phyloP scores from a whole-genome alignment of 2,797 vertebrate genomes.

The Geotrypetes seraphini region DNA sequence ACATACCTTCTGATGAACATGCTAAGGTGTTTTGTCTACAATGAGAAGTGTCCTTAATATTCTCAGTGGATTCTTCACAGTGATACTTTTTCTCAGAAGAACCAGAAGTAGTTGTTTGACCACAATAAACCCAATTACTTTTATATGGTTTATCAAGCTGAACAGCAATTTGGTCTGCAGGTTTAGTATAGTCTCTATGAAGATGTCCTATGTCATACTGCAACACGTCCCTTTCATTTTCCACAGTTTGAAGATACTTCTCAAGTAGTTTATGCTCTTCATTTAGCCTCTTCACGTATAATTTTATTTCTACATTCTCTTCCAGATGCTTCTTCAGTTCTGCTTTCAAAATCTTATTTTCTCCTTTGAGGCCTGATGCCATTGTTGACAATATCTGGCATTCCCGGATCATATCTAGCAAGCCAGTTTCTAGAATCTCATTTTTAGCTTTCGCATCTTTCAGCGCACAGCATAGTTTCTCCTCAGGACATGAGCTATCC shows the following conservation, averaged over 20 bases:
- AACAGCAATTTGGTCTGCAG: constrained; percentile 14
- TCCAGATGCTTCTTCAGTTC: constrained; percentile 32
- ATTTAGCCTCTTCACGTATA: constrained; percentile 16
- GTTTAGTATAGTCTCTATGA: constrained; percentile 26
- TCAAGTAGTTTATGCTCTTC: constrained; percentile 33
- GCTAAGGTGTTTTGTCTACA: no score
- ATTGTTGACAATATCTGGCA: constrained; percentile 24
- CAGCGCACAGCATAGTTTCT: constrained; percentile 26
- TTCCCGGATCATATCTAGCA: constrained; percentile 23
- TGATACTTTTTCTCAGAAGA: no score
- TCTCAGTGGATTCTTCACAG: no score
- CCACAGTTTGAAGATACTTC: constrained; percentile 29
- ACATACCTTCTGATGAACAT: no score
- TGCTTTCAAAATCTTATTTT: constrained; percentile 41
- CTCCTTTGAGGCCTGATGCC: constrained; percentile 24
- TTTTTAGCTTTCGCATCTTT: constrained; percentile 27
- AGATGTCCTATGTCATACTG: constrained; percentile 35
- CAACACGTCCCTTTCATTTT: constrained; percentile 38
- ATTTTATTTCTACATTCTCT: constrained; percentile 23
- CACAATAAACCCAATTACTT: no score
- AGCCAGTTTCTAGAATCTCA: constrained; percentile 22
- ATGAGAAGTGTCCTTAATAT: no score
- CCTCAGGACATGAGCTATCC: constrained; percentile 8
- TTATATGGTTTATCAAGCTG: no score
- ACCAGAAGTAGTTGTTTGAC: no score